phyloP scores from a whole-genome alignment of 37 sponge, comb jelly and placozoan species.

The Aphrocallistes beatrix region DNA sequence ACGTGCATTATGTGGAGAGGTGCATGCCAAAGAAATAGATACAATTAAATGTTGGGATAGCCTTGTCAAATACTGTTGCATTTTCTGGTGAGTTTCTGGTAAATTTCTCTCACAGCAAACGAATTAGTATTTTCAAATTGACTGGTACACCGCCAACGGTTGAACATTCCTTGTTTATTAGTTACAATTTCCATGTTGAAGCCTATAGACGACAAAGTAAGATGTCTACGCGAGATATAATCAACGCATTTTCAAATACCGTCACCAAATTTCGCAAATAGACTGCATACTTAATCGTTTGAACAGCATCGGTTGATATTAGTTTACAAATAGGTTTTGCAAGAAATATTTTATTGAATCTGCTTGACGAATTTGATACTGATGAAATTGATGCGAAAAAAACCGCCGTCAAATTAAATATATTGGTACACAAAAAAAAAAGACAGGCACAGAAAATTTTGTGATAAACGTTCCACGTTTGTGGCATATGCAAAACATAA shows the following conservation, averaged over 20 bases:
- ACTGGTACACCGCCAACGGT: background rate
- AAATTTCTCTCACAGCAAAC: background rate
- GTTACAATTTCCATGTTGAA: background rate
- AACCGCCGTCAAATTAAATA: background rate
- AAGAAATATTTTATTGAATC: background rate
- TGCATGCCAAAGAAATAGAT: constrained; percentile 1
- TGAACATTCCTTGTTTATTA: background rate
- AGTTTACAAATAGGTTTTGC: background rate
- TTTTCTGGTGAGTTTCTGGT: background rate
- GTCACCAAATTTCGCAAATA: background rate
- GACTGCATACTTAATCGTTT: background rate
- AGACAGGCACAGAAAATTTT: background rate
- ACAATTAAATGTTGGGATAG: constrained; percentile 14
- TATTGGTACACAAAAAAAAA: background rate
- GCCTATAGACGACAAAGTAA: background rate
- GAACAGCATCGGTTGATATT: background rate
- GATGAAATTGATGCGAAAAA: background rate
- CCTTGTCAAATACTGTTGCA: constrained; percentile 14
- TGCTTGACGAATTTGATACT: background rate
- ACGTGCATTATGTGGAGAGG: constrained; percentile 8
- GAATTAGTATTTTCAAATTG: background rate
- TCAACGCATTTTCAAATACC: background rate
- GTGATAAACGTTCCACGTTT: background rate
- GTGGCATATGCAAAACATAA: background rate
- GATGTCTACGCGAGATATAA: background rate